phyloP scores from a whole-genome alignment of 2,797 vertebrate genomes.

The Balearica regulorum region DNA sequence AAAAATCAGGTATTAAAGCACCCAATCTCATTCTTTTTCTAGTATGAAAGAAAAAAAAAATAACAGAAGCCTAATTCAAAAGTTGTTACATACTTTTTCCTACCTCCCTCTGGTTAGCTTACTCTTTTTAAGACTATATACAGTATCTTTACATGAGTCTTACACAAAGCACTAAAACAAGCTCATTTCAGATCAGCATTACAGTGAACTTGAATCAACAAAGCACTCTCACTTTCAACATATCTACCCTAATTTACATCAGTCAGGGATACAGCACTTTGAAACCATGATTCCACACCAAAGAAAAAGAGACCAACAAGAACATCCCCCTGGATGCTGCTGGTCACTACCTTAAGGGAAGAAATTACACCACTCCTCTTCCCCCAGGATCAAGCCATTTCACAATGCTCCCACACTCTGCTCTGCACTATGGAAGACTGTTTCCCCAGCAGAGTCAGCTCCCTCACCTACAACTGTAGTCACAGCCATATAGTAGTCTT shows the following conservation, averaged over 20 bases:
- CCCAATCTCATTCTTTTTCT: neutral
- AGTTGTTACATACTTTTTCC: neutral
- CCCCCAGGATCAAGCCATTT: neutral
- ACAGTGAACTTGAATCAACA: neutral
- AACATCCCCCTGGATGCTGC: neutral
- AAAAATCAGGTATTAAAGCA: neutral
- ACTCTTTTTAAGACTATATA: neutral
- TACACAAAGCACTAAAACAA: neutral
- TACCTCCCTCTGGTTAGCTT: neutral
- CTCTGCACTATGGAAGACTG: neutral
- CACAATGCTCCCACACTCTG: neutral
- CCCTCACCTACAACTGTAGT: neutral
- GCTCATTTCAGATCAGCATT: neutral
- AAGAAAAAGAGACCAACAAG: neutral
- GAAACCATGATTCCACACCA: neutral
- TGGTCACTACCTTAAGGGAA: neutral
- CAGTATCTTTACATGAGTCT: neutral
- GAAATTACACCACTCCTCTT: neutral
- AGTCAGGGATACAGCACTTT: neutral
- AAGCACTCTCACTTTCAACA: neutral
- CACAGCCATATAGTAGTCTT: neutral
- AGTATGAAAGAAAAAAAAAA: neutral
- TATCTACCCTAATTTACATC: neutral
- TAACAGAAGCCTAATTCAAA: neutral
- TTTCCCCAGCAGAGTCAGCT: neutral